phyloP scores from a whole-genome alignment of 1,140 invertebrate genomes.

The Pseudomyrmex dendroicus region DNA sequence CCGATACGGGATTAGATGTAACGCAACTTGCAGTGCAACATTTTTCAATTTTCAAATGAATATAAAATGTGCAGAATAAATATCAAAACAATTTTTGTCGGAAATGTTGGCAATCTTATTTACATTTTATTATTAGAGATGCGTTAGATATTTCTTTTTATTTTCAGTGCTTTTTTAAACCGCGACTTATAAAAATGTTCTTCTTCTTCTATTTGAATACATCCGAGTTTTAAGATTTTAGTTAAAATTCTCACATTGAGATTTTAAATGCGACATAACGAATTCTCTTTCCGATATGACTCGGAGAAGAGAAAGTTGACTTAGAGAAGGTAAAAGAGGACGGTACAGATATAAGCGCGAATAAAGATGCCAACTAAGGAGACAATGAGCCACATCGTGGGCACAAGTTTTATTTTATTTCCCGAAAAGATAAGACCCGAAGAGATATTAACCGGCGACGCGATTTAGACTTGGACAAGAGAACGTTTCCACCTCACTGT shows the following conservation, averaged over 20 bases:
- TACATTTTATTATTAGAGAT: background rate
- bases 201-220: constrained; percentile 23
- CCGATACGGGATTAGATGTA: background rate
- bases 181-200: constrained; percentile 5
- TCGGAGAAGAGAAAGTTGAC: background rate
- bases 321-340: constrained; percentile 19
- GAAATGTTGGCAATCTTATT: background rate
- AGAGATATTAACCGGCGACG: constrained; percentile 69
- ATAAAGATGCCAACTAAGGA: constrained; percentile 46
- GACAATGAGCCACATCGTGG: constrained; percentile 44
- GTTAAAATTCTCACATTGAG: constrained; percentile 26
- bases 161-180: background rate
- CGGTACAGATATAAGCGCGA: constrained; percentile 11
- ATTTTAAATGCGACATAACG: constrained; percentile 31
- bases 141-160: constrained; percentile 17
- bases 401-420: constrained; percentile 51
- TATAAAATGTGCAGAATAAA: background rate
- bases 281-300: constrained; percentile 39
- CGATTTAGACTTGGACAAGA: constrained; percentile 71
- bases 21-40: background rate
- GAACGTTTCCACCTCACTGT: constrained; percentile 65
- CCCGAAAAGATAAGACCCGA: constrained; percentile 35
- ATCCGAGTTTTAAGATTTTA: constrained; percentile 23
- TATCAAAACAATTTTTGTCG: too few relatives aligned
- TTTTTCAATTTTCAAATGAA: background rate